These are phyloP conservation scores for rabbit (Oryctolagus cuniculus) DNA, from an alignment of 2,113 vertebrate genomes.

Conservation along the genomic window mOryCun1.1 NC_091441.1:37215001-37215500, in stretches of 20 bases:
- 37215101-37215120: too few species aligned
- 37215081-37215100: not conserved
- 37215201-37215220: not conserved
- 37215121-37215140: too few species aligned
- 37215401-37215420: not conserved
- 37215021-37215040: too few species aligned
- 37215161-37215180: not conserved
- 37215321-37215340: not conserved
- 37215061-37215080: too few species aligned
- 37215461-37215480: not conserved
- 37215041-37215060: too few species aligned
- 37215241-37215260: not conserved
- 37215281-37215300: conserved; percentile 12
- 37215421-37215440: not conserved
- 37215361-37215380: not conserved
- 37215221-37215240: not conserved
- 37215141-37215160: not conserved
- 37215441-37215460: not conserved
- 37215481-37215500: not conserved
- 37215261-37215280: not conserved
- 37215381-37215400: not conserved
- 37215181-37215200: not conserved
- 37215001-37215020: too few species aligned
- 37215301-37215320: conserved; percentile 14
- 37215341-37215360: not conserved